Evolutionary conservation across 2,113 vertebrate species (phyloP).

Genomic region (Choloepus hoffmanni): DNA sequence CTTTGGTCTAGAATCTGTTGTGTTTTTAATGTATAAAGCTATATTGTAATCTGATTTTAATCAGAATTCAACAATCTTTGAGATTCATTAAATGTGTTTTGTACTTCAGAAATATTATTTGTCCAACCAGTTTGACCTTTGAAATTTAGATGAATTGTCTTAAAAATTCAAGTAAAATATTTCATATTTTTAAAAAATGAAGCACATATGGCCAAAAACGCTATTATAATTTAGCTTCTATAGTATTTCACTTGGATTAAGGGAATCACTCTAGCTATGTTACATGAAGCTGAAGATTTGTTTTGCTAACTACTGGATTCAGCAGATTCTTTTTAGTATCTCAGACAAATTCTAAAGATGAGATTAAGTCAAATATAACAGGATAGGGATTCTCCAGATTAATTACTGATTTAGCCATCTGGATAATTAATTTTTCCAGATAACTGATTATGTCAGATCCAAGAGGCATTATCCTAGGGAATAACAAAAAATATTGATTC

Average conservation of each 20-base stretch:
- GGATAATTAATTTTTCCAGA: constrained; percentile 63
- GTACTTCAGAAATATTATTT: constrained; percentile 13
- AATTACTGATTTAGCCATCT: constrained; percentile 56
- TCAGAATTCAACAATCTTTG: not conserved
- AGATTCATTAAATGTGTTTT: constrained; percentile 1
- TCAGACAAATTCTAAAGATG: not conserved
- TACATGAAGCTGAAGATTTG: not conserved
- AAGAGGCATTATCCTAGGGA: constrained; percentile 25
- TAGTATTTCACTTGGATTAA: not conserved
- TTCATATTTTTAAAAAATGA: constrained; percentile 11
- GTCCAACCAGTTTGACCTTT: not conserved
- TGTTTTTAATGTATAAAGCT: not conserved
- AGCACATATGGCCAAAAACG: not conserved
- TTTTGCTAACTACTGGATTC: not conserved
- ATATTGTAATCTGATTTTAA: constrained; percentile 3
- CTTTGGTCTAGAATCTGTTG: not conserved
- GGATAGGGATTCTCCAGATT: constrained; percentile 48
- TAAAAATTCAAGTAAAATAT: constrained; percentile 27
- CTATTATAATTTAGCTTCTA: not conserved
- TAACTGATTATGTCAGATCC: not conserved
- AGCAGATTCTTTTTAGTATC: constrained; percentile 25
- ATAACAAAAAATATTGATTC: constrained; percentile 51
- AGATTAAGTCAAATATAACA: constrained; percentile 8
- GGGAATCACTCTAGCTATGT: not conserved
- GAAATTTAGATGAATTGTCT: not conserved